phyloP scores from a whole-genome alignment of 23 tunicate genomes.

The Botrylloides violaceus region DNA sequence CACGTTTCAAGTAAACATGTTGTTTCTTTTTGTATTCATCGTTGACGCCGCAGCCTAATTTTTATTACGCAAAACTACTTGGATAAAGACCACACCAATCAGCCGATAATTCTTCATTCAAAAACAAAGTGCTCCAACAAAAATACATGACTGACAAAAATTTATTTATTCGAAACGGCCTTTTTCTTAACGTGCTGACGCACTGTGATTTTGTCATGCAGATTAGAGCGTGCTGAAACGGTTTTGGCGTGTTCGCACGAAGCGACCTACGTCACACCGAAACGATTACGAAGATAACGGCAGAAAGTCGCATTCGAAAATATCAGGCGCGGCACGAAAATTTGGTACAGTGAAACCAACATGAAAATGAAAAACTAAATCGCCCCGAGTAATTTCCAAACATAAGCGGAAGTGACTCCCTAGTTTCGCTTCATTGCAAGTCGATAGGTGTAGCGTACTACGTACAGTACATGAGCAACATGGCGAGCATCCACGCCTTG shows the following conservation, averaged over 20 bases:
- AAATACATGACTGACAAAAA: neutral
- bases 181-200: constrained; percentile 1
- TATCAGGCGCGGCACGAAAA: neutral
- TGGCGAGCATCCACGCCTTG: too few relatives aligned
- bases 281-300: neutral
- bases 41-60: neutral
- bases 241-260: neutral
- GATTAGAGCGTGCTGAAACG: neutral
- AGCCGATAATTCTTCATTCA: neutral
- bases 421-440: too few relatives aligned
- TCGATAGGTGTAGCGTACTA: too few relatives aligned
- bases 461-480: too few relatives aligned
- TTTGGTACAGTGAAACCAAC: neutral
- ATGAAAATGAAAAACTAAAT: too few relatives aligned
- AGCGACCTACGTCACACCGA: neutral
- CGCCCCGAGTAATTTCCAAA: too few relatives aligned
- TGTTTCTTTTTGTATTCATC: neutral
- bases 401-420: too few relatives aligned
- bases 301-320: neutral
- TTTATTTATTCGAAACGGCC: neutral
- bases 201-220: neutral
- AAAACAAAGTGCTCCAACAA: neutral
- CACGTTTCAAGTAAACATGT: neutral
- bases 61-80: neutral
- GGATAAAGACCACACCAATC: neutral